Conservation (phyloP, 2,113 vertebrate genomes). For the Siniperca knerii region DNA sequence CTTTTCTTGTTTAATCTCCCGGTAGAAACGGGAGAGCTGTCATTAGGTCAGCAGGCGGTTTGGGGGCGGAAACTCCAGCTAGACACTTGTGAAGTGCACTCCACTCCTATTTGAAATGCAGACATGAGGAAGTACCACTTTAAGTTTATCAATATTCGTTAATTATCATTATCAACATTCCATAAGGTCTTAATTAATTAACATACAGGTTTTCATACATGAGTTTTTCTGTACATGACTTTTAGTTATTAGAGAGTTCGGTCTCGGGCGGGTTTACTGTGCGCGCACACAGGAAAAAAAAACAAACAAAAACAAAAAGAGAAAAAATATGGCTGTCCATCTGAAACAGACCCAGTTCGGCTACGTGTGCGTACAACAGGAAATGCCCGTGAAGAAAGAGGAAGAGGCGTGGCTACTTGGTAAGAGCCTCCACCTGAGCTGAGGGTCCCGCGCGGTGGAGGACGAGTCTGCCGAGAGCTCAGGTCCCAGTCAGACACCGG, state of each 20-base stretch:
- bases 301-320: constrained; percentile 44
- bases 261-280: constrained; percentile 67
- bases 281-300: constrained; percentile 61
- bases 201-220: constrained; percentile 83
- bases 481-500: constrained; percentile 39
- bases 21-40: constrained; percentile 82
- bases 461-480: constrained; percentile 39
- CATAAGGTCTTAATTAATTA: constrained; percentile 83
- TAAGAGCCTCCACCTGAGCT: constrained; percentile 69
- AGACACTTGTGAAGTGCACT: constrained; percentile 84
- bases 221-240: constrained; percentile 80
- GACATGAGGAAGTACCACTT: constrained; percentile 80
- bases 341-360: constrained; percentile 70
- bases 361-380: constrained; percentile 76
- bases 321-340: constrained; percentile 76
- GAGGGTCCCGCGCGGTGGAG: constrained; percentile 53
- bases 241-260: constrained; percentile 78
- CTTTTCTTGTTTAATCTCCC: constrained; percentile 81
- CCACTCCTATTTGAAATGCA: constrained; percentile 81
- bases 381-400: constrained; percentile 82
- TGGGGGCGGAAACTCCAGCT: constrained; percentile 75
- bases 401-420: constrained; percentile 81
- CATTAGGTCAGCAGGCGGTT: constrained; percentile 73
- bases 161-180: constrained; percentile 84
- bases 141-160: constrained; percentile 79